Base-by-base conservation (phyloP, 2,888 invertebrate genomes). In the Nymphalis urticae region DNA sequence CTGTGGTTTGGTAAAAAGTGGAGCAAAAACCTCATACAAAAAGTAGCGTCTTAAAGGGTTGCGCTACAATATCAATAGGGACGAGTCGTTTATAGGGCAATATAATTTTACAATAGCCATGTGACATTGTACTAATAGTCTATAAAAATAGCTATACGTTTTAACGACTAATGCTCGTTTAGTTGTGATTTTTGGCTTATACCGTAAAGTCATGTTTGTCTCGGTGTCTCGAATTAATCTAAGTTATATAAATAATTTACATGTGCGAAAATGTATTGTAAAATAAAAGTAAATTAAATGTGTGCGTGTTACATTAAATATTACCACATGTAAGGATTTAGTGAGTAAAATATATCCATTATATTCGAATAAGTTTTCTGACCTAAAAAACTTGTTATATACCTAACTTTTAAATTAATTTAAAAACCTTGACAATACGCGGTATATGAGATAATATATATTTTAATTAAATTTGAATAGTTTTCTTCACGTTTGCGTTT, bases 1-100 rank as follows among this genome's bases (percentile, higher is more conserved):
- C 85, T 90, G 92, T 79, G 92, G 92, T 90, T 75, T 80, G 76
- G 78, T 82, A 88, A 91, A 90, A 92, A 91, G 74, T 88, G 76
- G 87, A 88, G 90, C 88, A 91, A 90, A 90, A 91, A 89, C 78
- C 77, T 80, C 81, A 82, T 82, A 85, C 83, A 77, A 75, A 77
- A 74, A 75, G 64, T 63, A 17, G 76, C 77, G 83, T 85, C 81
- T 82, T 80, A 86, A 90, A 88, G 90, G 90, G 88, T 88, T 89
- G 81, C 72, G 69, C 72, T 77, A 85, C 82, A 84, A 83, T 83
- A 78, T 77, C 79, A 64, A 70, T 72, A 79, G 81, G 81, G 82
- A 81, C 81, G 77, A 80, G 80, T 81, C 85, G 85, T 90, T 56
- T 88, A 90, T 87, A 84, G 88, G 82, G 84, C 75, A 86, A 85